phyloP scores from a whole-genome alignment of 1,140 invertebrate species.

The Onthophagus taurus region DNA sequence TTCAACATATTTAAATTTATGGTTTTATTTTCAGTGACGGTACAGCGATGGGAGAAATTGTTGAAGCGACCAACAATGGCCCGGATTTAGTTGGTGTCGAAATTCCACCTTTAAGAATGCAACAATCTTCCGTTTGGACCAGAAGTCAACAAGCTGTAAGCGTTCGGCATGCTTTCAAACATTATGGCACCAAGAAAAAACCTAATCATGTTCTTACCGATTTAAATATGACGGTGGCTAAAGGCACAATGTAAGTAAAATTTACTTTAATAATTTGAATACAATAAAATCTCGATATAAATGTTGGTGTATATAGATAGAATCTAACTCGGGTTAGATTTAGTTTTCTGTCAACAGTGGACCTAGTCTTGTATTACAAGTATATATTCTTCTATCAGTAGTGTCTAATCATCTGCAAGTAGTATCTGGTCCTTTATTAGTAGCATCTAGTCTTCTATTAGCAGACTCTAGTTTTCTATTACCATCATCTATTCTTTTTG shows the following conservation, averaged over 20 bases:
- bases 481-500: too few relatives aligned
- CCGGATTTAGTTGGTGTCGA: constrained; percentile 37
- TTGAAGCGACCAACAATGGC: constrained; percentile 29
- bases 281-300: background rate
- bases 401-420: too few relatives aligned
- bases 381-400: too few relatives aligned
- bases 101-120: constrained; percentile 36
- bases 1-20: too few relatives aligned
- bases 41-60: constrained; percentile 31
- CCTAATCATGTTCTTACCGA: constrained; percentile 78
- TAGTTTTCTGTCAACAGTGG: too few relatives aligned
- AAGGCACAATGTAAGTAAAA: constrained; percentile 77
- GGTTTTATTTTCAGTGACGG: constrained; percentile 29
- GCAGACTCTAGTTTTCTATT: too few relatives aligned
- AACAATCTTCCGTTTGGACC: constrained; percentile 62
- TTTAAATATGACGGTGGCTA: constrained; percentile 82
- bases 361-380: too few relatives aligned
- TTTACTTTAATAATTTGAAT: background rate
- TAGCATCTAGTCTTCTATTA: too few relatives aligned
- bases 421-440: too few relatives aligned
- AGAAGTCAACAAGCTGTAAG: constrained; percentile 70
- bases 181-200: constrained; percentile 72
- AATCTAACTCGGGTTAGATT: background rate
- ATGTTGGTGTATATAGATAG: background rate
- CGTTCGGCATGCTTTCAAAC: constrained; percentile 72